Evolutionary conservation across 2,797 vertebrate species (phyloP).

Genomic region (Sebastiscus albofasciatus): DNA sequence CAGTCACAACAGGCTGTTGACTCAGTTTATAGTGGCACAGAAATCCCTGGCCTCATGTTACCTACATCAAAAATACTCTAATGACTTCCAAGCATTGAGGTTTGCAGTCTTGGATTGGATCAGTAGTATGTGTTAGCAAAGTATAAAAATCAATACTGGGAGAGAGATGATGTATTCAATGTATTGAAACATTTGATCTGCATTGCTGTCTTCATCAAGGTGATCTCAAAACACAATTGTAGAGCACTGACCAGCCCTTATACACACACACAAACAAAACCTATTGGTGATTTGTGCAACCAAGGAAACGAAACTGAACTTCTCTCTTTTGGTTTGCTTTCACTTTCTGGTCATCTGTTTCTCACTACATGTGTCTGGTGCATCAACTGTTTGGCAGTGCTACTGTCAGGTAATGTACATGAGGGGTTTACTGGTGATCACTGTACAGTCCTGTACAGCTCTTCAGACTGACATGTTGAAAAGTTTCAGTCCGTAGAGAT

Average conservation of each 20-base stretch:
- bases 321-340: neutral
- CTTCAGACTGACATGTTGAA: neutral
- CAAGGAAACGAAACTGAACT: neutral
- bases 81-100: neutral
- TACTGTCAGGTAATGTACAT: neutral
- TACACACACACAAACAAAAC: neutral
- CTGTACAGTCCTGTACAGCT: neutral
- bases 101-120: neutral
- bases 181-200: neutral
- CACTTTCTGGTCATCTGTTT: neutral
- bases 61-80: neutral
- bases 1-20: neutral
- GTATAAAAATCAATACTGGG: neutral
- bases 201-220: neutral
- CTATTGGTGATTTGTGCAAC: neutral
- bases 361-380: neutral
- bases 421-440: neutral
- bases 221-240: neutral
- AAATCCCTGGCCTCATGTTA: neutral
- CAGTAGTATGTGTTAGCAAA: neutral
- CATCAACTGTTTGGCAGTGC: neutral
- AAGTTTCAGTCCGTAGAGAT: neutral
- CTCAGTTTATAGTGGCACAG: neutral
- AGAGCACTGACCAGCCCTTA: neutral
- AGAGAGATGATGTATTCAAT: neutral